Conservation (phyloP, 2,888 invertebrate species). For the Epinotia brunnichana region DNA sequence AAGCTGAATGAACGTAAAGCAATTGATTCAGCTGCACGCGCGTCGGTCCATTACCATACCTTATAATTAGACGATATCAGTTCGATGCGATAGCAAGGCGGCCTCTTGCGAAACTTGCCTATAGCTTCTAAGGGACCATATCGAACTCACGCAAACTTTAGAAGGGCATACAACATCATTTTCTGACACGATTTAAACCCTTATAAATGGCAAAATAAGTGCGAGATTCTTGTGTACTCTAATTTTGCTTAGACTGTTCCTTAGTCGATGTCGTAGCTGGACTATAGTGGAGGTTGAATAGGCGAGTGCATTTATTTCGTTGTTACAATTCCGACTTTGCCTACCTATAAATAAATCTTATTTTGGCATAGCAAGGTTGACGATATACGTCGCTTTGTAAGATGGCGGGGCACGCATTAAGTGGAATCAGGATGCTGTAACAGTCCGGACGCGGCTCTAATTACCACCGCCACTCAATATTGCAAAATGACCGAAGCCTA, state of each 20-base stretch:
- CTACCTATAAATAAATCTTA: conserved; percentile 45
- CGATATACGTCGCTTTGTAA: conserved; percentile 48
- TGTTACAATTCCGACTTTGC: conserved; percentile 49
- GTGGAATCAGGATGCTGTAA: conserved; percentile 80
- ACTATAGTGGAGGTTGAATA: conserved; percentile 55
- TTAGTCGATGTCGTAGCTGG: conserved; percentile 47
- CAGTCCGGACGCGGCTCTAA: conserved; percentile 77
- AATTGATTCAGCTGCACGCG: conserved; percentile 58
- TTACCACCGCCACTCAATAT: conserved; percentile 79
- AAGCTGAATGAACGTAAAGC: conserved; percentile 54
- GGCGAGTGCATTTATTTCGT: conserved; percentile 48
- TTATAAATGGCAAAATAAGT: conserved; percentile 44
- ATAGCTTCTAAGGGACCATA: conserved; percentile 75
- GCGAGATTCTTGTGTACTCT: conserved; percentile 51
- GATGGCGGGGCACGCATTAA: conserved; percentile 60
- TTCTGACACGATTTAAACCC: conserved; percentile 45
- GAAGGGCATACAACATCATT: conserved; percentile 47
- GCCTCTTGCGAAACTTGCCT: conserved; percentile 78
- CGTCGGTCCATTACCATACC: conserved; percentile 68
- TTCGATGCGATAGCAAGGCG: conserved; percentile 77
- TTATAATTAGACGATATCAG: conserved; percentile 82
- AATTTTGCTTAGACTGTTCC: conserved; percentile 54
- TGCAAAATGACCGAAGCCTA: conserved; percentile 77
- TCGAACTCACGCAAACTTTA: conserved; percentile 52
- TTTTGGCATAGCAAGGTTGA: conserved; percentile 41